Base-by-base conservation (phyloP, 2,888 invertebrate species). In the Synergus itoensis region DNA sequence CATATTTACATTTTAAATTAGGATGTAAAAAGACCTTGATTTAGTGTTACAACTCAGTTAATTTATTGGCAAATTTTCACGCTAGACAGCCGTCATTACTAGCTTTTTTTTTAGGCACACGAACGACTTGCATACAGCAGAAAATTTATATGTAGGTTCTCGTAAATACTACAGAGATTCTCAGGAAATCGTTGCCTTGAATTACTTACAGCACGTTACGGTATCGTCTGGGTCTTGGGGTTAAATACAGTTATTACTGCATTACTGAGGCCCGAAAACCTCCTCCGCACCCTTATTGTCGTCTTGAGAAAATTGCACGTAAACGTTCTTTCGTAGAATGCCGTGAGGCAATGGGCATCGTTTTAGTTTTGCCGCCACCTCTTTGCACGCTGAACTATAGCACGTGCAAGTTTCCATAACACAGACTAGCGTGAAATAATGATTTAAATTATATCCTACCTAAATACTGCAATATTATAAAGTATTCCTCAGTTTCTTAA, bases 211-310 rank as follows among this genome's bases (percentile, higher is more conserved):
- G 76, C 80, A 79, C 78, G 80, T 80, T 81, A 78, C 73, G 73
- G 65, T 78, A 79, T 80, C 60, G 60, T 65, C 63, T 64, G 57
- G 73, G 67, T 43, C 63, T 53, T 36, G 36, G 36, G 43, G 80
- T 77, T 82, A 82, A 84, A 81, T 80, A 82, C 81, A 83, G 82
- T 83, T 81, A 84, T 84, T 84, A 83, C 78, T 60, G 77, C 81
- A 84, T 83, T 82, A 79, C 82, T 43, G 69, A 69, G 53, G 76
- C 78, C 80, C 80, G 64, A 80, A 81, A 83, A 80, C 79, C 79
- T 81, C 77, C 77, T 78, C 77, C 80, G 63, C 82, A 82, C 77
- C 81, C 79, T 80, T 81, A 83, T 82, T 82, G 84, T 84, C 83
- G 80, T 81, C 81, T 60, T 57, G 65, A 63, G 80, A 75, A 82